Base-by-base conservation (phyloP, 2,888 invertebrate species). In the Julus scanicus region DNA sequence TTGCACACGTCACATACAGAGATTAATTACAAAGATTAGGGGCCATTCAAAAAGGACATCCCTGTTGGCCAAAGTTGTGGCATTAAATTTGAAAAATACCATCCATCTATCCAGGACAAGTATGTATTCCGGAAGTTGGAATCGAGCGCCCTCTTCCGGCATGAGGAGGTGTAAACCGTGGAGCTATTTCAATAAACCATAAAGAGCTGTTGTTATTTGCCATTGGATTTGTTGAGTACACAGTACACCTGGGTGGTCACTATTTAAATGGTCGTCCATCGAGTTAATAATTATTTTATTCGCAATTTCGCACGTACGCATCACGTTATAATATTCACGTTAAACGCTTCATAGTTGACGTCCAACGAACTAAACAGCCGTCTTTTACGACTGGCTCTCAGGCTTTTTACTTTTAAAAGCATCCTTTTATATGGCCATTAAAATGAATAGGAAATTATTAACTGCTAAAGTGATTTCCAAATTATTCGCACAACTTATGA, bases 281-380 rank as follows among this genome's bases (percentile, higher is more conserved):
- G 80, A 80, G 80, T 80, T 80, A 29, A 80, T 80, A 80, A 80
- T 80, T 80, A 29, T 80, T 80, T 80, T 80, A 80, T 80, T 80
- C 80, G 80, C 80, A 80, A 80, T 80, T 29, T 80, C 80, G 37
- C 80, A 80, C 80, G 71, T 71, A 63, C 53, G 53, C 53, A 53
- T 20, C 71, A n/a, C 71, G 71, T 20, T 80, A 80, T 80, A 80
- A 80, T 80, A 37, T 80, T 80, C 80, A 29, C 13, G 11, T 13
- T 80, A 80, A 80, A 80, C 80, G 80, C 11, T 13, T 37, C 9
- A 20, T 63, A 63, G 13, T 29, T 37, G 13, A n/a, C n/a, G n/a
- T n/a, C n/a, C n/a, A n/a, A n/a, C n/a, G n/a, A n/a, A n/a, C n/a
- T n/a, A n/a, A 80, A 80, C 80, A 20, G 20, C 20, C 71, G 8